These are phyloP conservation scores for Ellobius talpinus DNA, from an alignment of 2,113 vertebrate species.

Conservation along the genomic window DNA sequence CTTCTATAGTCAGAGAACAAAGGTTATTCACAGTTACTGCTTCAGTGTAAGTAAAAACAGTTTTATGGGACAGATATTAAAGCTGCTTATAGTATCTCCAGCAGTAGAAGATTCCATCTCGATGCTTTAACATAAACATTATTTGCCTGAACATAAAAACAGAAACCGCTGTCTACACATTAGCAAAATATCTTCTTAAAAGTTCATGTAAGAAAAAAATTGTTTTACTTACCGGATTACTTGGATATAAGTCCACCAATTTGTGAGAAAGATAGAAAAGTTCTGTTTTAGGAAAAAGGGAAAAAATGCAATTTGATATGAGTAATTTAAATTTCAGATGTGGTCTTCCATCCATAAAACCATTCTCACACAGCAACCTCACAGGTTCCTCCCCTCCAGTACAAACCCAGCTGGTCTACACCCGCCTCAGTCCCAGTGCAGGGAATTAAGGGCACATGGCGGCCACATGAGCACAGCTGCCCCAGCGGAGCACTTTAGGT, in stretches of 20 bases:
- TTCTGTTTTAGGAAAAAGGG: slow-evolving; percentile 86
- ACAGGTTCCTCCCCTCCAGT: background rate
- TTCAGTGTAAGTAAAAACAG: background rate
- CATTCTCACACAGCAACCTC: background rate
- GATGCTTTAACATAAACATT: slow-evolving; percentile 36
- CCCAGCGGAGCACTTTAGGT: background rate
- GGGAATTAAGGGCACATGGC: fast-evolving
- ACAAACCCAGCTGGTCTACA: background rate
- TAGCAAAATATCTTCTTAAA: slow-evolving; percentile 51
- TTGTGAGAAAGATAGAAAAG: slow-evolving; percentile 99
- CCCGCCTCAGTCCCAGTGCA: too few relatives aligned
- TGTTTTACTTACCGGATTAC: slow-evolving; percentile 95
- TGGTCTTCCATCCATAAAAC: background rate
- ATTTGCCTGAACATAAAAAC: slow-evolving; percentile 33
- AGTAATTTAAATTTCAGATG: background rate
- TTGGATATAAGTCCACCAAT: slow-evolving; percentile 98
- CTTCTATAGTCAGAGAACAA: background rate
- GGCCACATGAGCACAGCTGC: background rate
- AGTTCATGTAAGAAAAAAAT: slow-evolving; percentile 39
- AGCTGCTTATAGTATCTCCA: background rate
- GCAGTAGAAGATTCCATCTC: background rate
- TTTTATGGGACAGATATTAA: background rate
- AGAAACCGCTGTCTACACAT: slow-evolving; percentile 29
- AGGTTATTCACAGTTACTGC: background rate
- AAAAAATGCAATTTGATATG: slow-evolving; percentile 35